Conservation (phyloP, 2,113 vertebrate species). For the Bubo scandiacus region DNA sequence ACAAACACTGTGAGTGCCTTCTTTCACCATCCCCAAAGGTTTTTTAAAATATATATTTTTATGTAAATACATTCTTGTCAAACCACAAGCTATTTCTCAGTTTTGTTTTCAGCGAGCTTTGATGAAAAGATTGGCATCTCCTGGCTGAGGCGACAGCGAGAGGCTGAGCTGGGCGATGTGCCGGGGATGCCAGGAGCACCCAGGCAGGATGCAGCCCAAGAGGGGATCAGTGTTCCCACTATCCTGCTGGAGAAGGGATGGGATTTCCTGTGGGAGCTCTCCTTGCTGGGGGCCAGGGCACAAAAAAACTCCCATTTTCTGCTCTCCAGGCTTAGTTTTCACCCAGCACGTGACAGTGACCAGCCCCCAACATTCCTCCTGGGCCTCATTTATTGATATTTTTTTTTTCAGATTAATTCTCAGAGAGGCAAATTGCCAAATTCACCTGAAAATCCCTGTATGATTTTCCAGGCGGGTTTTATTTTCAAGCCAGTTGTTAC, state of each 20-base stretch:
- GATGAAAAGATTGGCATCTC: slow-evolving; percentile 74
- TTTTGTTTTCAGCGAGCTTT: slow-evolving; percentile 87
- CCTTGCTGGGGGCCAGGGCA: neutral
- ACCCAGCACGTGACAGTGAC: neutral
- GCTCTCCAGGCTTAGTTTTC: neutral
- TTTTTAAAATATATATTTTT: slow-evolving; percentile 57
- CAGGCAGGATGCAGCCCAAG: neutral
- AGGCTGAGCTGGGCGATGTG: neutral
- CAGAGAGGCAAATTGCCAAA: neutral
- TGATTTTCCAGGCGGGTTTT: neutral
- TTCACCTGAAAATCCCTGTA: neutral
- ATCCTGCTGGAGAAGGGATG: neutral
- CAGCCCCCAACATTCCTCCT: neutral
- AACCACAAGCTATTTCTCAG: slow-evolving; percentile 89
- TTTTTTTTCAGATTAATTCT: neutral
- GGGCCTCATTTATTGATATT: neutral
- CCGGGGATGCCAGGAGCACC: neutral
- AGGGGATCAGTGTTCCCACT: neutral
- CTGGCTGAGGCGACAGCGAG: slow-evolving; percentile 5
- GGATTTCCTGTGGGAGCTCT: neutral
- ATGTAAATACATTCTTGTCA: slow-evolving; percentile 80
- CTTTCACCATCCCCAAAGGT: slow-evolving; percentile 22
- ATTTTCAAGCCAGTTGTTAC: neutral
- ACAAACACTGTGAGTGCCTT: slow-evolving; percentile 40
- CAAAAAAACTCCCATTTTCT: neutral